Evolutionary conservation across 2,888 invertebrate genomes (phyloP).

Genomic region (Villa cingulata): DNA sequence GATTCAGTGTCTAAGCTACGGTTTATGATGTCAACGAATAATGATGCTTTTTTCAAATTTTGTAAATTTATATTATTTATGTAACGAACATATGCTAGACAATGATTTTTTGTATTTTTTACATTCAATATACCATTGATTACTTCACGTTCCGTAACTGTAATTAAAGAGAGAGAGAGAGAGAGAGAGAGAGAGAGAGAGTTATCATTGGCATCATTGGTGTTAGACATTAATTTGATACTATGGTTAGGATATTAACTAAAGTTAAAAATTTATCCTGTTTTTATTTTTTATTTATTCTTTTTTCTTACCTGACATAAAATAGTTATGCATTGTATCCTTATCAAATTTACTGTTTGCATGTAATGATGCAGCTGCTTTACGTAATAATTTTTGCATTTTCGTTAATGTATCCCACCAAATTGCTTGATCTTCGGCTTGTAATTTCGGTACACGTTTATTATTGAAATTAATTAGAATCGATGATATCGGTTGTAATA

Average conservation of each 20-base stretch:
- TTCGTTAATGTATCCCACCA: constrained; percentile 97
- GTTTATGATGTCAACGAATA: constrained; percentile 90
- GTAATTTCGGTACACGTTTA: constrained; percentile 68
- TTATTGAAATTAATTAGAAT: constrained; percentile 95
- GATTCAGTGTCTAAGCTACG: constrained; percentile 88
- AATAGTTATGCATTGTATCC: constrained; percentile 93
- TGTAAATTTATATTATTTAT: constrained; percentile 96
- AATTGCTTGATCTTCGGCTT: constrained; percentile 89
- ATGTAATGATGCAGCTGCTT: constrained; percentile 76
- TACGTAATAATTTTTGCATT: constrained; percentile 88
- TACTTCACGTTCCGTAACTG: constrained; percentile 95
- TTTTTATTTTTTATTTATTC: background rate
- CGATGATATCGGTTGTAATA: constrained; percentile 92
- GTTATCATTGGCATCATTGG: no score
- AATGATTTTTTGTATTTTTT: constrained; percentile 89
- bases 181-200: no score
- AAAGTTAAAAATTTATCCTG: background rate
- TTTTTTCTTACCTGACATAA: constrained; percentile 75
- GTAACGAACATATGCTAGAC: constrained; percentile 84
- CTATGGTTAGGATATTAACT: no score
- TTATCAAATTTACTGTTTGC: constrained; percentile 75
- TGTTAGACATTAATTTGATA: no score
- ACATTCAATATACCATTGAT: constrained; percentile 90
- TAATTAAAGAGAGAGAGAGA: constrained; percentile 16
- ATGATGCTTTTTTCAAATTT: constrained; percentile 83